A percentile compares a stretch with the other conserved stretches of the same genome.
phyloP scores from a whole-genome alignment of 2,888 invertebrate genomes.

The Aleiodes alternator region DNA sequence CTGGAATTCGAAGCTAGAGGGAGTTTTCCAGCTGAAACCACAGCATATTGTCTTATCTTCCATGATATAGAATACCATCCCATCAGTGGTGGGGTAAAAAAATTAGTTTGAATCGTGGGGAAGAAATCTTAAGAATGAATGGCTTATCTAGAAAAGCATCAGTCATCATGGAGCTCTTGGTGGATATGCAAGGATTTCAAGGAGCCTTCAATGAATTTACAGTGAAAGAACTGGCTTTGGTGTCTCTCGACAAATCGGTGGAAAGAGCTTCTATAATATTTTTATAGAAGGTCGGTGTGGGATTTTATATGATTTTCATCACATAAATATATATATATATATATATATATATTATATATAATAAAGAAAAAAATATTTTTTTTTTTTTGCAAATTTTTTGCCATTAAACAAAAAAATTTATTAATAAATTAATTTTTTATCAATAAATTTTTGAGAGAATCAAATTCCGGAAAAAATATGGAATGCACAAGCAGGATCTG shows the following conservation, averaged over 20 bases:
- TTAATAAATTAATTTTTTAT: no score
- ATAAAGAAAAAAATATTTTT: no score
- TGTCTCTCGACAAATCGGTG: background rate
- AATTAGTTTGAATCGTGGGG: background rate
- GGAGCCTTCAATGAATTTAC: background rate
- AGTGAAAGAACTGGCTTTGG: background rate
- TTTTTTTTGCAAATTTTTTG: no score
- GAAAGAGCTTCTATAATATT: background rate
- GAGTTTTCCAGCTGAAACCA: background rate
- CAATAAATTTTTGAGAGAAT: no score
- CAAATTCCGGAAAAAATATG: no score
- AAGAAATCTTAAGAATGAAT: background rate
- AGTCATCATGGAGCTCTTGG: background rate
- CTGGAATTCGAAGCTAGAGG: background rate
- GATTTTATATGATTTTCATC: no score
- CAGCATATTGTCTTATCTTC: background rate
- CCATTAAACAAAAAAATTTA: no score
- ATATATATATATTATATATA: no score
- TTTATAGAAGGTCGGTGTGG: no score
- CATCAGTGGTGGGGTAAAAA: no score
- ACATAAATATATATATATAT: no score
- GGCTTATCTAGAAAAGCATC: background rate
- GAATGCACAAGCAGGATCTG: no score
- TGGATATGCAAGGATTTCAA: slow-evolving; percentile 3
- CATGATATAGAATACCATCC: background rate